These are phyloP conservation scores for Tenthredo distinguenda DNA, from an alignment of 2,888 invertebrate species.

Conservation along the genomic window DNA sequence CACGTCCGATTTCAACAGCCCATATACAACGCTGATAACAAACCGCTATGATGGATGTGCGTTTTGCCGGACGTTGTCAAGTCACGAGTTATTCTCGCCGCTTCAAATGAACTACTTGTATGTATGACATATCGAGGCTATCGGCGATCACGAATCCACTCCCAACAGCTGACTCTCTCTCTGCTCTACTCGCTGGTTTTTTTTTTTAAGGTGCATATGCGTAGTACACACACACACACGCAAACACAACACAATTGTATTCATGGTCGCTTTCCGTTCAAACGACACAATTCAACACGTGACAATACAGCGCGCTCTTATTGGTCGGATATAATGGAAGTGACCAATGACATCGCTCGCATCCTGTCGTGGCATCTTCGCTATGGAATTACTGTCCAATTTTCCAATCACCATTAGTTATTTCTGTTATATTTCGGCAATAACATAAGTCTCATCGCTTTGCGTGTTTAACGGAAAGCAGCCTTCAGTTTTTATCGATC, in stretches of 20 bases:
- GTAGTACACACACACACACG: neutral
- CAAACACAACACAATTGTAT: neutral
- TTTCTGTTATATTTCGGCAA: neutral
- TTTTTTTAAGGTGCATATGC: neutral
- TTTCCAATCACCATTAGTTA: neutral
- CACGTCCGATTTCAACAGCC: neutral
- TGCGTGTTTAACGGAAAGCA: neutral
- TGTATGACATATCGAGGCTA: constrained; percentile 36
- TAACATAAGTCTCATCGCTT: neutral
- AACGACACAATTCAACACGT: neutral
- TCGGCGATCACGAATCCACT: constrained; percentile 27
- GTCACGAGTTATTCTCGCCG: constrained; percentile 41
- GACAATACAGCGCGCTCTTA: neutral
- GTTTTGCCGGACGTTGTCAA: neutral
- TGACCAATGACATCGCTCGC: neutral
- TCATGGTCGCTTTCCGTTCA: neutral
- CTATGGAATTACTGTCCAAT: neutral
- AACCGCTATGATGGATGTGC: neutral
- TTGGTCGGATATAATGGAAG: neutral
- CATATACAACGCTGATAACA: constrained; percentile 11
- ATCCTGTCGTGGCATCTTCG: neutral
- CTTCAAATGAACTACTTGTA: constrained; percentile 31
- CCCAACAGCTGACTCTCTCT: constrained; percentile 33
- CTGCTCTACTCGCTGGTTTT: neutral
- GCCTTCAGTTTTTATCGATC: neutral